phyloP scores from a whole-genome alignment of 2,113 vertebrate species.

The Leucopsar rothschildi region DNA sequence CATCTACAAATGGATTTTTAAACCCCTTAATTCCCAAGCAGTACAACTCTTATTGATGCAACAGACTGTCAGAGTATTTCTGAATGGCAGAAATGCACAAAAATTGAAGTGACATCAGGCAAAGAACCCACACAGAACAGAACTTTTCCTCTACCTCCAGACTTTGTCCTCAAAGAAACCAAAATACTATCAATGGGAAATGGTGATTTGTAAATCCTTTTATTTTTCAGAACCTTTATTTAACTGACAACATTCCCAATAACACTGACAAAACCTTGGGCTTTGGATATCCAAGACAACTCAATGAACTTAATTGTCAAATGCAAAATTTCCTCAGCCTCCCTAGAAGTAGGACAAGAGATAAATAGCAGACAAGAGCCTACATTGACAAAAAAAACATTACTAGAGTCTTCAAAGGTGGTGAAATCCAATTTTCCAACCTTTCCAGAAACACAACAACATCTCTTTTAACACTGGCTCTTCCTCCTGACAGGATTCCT shows the following conservation, averaged over 20 bases:
- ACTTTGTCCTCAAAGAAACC: neutral
- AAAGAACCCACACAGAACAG: neutral
- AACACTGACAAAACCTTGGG: fast-evolving
- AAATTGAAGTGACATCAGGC: neutral
- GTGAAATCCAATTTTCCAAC: neutral
- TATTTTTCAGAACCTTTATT: neutral
- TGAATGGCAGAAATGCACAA: neutral
- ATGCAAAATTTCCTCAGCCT: neutral
- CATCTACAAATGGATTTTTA: neutral
- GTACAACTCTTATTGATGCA: neutral
- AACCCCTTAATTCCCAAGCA: neutral
- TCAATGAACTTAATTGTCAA: neutral
- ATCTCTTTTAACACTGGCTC: neutral
- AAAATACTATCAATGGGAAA: neutral
- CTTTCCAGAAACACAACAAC: neutral
- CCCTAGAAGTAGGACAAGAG: neutral
- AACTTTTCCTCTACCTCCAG: neutral
- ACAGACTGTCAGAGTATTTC: neutral
- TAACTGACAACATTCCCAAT: fast-evolving
- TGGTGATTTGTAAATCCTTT: neutral
- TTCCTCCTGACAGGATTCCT: neutral
- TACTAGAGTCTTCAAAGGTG: neutral
- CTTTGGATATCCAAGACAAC: neutral
- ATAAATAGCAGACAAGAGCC: neutral
- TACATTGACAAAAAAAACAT: fast-evolving